Evolutionary conservation across 2,797 vertebrate species (phyloP).

Genomic region (Enteromius viviparus): DNA sequence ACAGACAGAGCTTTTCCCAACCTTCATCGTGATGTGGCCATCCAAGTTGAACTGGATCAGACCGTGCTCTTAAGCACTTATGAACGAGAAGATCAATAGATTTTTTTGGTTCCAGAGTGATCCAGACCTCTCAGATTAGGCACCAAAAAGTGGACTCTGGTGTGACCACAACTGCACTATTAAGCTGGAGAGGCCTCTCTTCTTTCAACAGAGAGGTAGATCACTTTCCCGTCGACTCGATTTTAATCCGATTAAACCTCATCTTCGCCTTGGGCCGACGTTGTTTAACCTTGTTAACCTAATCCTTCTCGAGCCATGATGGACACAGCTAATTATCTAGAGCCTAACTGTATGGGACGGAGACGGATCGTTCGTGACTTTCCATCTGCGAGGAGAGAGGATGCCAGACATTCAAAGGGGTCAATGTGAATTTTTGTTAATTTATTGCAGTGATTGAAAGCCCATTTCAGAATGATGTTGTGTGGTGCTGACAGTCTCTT

Average conservation of each 20-base stretch:
- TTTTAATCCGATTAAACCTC: conserved; percentile 79
- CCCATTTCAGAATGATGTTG: conserved; percentile 58
- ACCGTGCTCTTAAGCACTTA: conserved; percentile 42
- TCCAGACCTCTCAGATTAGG: conserved; percentile 66
- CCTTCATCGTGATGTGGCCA: conserved; percentile 39
- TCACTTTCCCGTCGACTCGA: conserved; percentile 77
- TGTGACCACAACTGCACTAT: conserved; percentile 75
- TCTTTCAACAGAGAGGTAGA: conserved; percentile 77
- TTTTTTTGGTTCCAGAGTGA: conserved; percentile 70
- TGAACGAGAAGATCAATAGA: conserved; percentile 65
- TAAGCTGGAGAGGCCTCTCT: conserved; percentile 74
- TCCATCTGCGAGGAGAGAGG: conserved; percentile 42
- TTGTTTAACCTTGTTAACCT: conserved; percentile 76
- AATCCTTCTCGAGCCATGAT: conserved; percentile 72
- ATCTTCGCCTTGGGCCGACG: conserved; percentile 75
- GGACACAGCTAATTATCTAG: conserved; percentile 72
- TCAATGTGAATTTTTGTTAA: conserved; percentile 57
- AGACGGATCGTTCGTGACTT: conserved; percentile 69
- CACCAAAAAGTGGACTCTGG: conserved; percentile 75
- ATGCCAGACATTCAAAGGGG: conserved; percentile 58
- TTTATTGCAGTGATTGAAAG: conserved; percentile 63
- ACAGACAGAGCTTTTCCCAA: conserved; percentile 14
- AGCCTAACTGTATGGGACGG: conserved; percentile 66
- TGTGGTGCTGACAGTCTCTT: conserved; percentile 61
- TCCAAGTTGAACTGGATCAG: conserved; percentile 28